Percentiles rank a stretch among this genome's conserved stretches.
phyloP scores from a whole-genome alignment of 1,140 invertebrate genomes.

The Cydia fagiglandana region DNA sequence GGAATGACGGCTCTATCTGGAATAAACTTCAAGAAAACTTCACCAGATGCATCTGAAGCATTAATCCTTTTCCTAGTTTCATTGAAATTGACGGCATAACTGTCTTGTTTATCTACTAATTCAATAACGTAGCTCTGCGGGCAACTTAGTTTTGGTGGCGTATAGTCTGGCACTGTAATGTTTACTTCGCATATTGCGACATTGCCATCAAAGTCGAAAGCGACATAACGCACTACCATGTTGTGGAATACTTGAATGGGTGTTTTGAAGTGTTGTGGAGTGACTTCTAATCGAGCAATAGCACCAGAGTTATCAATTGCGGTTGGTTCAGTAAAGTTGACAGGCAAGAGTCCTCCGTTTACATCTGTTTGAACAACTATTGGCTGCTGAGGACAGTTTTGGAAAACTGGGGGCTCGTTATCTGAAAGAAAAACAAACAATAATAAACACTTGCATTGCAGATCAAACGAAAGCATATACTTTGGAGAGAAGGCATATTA shows the following conservation, averaged over 20 bases:
- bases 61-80: constrained; percentile 92
- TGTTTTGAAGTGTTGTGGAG: constrained; percentile 93
- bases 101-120: constrained; percentile 92
- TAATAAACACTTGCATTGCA: background rate
- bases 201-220: constrained; percentile 98
- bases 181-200: constrained; percentile 98
- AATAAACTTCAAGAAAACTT: constrained; percentile 90
- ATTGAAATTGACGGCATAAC: constrained; percentile 95
- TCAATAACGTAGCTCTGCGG: constrained; percentile 98
- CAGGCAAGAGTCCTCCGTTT: constrained; percentile 91
- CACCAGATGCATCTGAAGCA: constrained; percentile 93
- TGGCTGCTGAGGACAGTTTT: constrained; percentile 96
- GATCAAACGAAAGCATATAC: background rate
- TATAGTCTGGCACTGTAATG: constrained; percentile 96
- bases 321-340: constrained; percentile 95
- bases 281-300: constrained; percentile 94
- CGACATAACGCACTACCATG: constrained; percentile 95
- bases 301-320: constrained; percentile 96
- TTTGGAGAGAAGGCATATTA: background rate
- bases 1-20: constrained; percentile 93
- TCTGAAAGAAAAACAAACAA: constrained; percentile 78
- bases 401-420: constrained; percentile 97
- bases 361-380: constrained; percentile 93
- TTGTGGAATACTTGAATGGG: constrained; percentile 94
- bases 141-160: constrained; percentile 95